A percentile compares a stretch with the other conserved stretches of the same genome.
Conservation (phyloP, 2,888 invertebrate genomes). For the Tetanocera ferruginea region DNA sequence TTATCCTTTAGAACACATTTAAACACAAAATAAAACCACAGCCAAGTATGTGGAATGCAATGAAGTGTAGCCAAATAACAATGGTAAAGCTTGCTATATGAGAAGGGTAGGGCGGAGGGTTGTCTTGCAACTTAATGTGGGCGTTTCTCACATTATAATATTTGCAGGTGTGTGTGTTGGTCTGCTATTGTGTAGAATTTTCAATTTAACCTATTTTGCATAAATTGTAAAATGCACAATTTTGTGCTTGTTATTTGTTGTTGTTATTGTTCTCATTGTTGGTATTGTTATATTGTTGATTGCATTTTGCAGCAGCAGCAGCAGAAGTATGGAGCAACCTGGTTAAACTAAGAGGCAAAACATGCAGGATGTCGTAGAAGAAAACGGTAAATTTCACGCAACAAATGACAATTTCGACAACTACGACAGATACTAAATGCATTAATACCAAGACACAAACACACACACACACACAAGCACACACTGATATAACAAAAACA, state of each 20-base stretch:
- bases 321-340: too few relatives aligned
- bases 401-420: conserved; percentile 56
- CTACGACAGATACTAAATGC: conserved; percentile 52
- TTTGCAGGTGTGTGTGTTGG: not conserved
- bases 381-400: conserved; percentile 62
- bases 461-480: conserved; percentile 20
- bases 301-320: not conserved
- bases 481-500: not conserved
- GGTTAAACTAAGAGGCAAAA: not conserved
- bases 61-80: not conserved
- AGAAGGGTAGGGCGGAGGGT: not conserved
- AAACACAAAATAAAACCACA: conserved; percentile 28
- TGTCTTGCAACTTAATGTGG: not conserved
- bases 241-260: conserved; percentile 37
- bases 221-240: conserved; percentile 56
- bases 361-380: conserved; percentile 45
- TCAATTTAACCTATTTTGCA: conserved; percentile 63
- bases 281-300: conserved; percentile 11
- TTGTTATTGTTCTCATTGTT: conserved; percentile 49
- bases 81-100: not conserved
- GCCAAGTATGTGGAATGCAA: conserved; percentile 5
- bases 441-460: conserved; percentile 27
- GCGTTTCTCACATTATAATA: not conserved
- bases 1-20: conserved; percentile 30
- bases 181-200: conserved; percentile 26